Base-by-base conservation (phyloP, 2,113 vertebrate genomes). In the Phalacrocorax brasilianus region DNA sequence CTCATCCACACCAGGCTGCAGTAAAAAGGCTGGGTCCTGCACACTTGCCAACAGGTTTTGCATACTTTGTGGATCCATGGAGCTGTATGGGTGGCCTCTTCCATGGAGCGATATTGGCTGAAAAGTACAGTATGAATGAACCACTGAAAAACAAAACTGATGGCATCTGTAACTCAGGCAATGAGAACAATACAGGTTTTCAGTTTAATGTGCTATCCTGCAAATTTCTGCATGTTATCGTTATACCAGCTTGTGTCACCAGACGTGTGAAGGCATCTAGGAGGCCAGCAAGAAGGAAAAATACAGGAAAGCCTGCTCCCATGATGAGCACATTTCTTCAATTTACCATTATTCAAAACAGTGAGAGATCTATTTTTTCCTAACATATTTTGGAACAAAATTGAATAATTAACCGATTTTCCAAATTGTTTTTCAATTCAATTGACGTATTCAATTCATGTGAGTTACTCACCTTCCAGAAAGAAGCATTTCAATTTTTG, bases 71-170 rank as follows among this genome's bases (percentile, higher is more conserved):
- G 42, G 18, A 38, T 58, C 15, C 23, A 70, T 42, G 8, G 28
- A 65, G 20, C 73, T 73, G 4, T 14, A 59, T 23, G 11, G 11
- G 6, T 84, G 45, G 24, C 3, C 3, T 10, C 4, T 59, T 84
- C 56, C 33, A 23, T 28, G 9, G 5, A 67, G 4, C 0, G 0
- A 14, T 75, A 28, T 15, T 74, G 56, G 3, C 28, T 26, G 14
- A 49, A 78, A 88, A 65, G 4, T 58, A 59, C 16, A 23, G 12
- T 50, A 9, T 20, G 12, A 75, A 91, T 55, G 32, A 80, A 76
- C 0, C 4, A 35, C 10, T 42, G 63, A 59, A 87, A 84, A 80
- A 1, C 1, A 50, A 81, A 86, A 22, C 5, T 32, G 11, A 8
- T 32, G 12, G 8, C 28, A 52, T 59, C 38, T 62, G 12, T 58